phyloP scores from a whole-genome alignment of 2,888 invertebrate genomes.

The Loripinus fragilis region DNA sequence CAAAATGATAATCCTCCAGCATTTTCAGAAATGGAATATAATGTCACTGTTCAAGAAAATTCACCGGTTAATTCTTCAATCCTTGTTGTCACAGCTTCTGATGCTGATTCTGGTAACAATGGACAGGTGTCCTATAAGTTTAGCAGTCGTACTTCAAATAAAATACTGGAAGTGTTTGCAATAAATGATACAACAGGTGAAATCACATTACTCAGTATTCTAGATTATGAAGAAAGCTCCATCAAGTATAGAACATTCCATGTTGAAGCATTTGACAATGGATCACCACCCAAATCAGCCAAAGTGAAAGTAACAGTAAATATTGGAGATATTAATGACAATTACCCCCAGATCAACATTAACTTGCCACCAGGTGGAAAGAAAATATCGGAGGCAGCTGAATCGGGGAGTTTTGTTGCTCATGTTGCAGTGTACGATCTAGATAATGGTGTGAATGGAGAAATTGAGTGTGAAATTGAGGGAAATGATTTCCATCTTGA shows the following conservation, averaged over 20 bases:
- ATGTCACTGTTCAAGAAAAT: conserved; percentile 71
- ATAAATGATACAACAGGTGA: conserved; percentile 95
- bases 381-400: conserved; percentile 86
- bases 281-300: conserved; percentile 64
- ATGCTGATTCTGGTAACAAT: conserved; percentile 93
- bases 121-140: conserved; percentile 85
- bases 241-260: conserved; percentile 87
- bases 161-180: conserved; percentile 68
- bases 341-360: conserved; percentile 93
- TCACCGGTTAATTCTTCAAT: conserved; percentile 63
- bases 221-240: conserved; percentile 92
- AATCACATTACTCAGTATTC: conserved; percentile 90
- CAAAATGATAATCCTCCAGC: conserved; percentile 75
- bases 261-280: conserved; percentile 83
- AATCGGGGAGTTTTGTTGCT: conserved; percentile 95
- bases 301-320: conserved; percentile 85
- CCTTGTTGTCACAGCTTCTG: conserved; percentile 89
- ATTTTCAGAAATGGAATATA: conserved; percentile 67
- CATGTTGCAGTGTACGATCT: conserved; percentile 90
- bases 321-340: conserved; percentile 91
- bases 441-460: conserved; percentile 73
- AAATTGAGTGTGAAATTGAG: conserved; percentile 71
- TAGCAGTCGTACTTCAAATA: conserved; percentile 64
- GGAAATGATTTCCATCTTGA: conserved; percentile 62
- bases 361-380: conserved; percentile 91